A percentile compares a stretch with the other conserved stretches of the same genome.
Evolutionary conservation across 2,797 vertebrate genomes (phyloP).

Genomic region (Gila robusta): DNA sequence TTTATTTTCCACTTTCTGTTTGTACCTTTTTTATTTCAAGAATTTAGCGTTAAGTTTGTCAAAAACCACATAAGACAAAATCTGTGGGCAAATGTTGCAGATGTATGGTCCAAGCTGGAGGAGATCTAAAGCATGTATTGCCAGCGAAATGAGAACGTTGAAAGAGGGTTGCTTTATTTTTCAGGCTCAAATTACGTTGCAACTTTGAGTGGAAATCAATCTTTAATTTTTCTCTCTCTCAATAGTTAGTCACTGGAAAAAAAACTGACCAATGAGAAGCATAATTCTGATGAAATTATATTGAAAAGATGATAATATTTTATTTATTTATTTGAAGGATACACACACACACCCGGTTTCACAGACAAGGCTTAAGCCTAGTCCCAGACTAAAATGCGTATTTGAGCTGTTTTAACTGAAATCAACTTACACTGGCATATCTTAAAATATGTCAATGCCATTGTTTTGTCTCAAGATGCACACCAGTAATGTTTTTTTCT

Average conservation of each 20-base stretch:
- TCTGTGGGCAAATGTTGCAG: constrained; percentile 33
- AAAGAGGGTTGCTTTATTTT: constrained; percentile 37
- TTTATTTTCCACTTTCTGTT: constrained; percentile 43
- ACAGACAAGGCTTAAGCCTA: too few species aligned
- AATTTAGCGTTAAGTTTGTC: constrained; percentile 40
- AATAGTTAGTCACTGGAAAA: constrained; percentile 36
- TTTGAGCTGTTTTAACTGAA: too few species aligned
- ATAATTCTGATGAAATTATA: constrained; percentile 38
- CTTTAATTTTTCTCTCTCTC: constrained; percentile 16
- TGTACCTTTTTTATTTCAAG: constrained; percentile 45
- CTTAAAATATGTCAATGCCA: too few species aligned
- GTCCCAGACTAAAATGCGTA: too few species aligned
- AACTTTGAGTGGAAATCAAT: constrained; percentile 46
- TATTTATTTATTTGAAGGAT: constrained; percentile 1
- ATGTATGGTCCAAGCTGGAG: constrained; percentile 30
- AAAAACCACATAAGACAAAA: constrained; percentile 40
- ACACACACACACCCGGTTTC: not conserved
- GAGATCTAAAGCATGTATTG: constrained; percentile 22
- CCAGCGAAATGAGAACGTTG: constrained; percentile 15
- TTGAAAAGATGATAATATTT: not conserved
- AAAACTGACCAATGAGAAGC: constrained; percentile 13
- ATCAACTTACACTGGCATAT: too few species aligned
- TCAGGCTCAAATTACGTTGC: constrained; percentile 38
- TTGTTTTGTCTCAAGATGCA: too few species aligned
- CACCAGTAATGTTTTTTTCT: too few species aligned